Evolutionary conservation across 2,888 invertebrate genomes (phyloP), one percentile per base, ranked within the genome.

Genomic region (Ophion ellenae): DNA sequence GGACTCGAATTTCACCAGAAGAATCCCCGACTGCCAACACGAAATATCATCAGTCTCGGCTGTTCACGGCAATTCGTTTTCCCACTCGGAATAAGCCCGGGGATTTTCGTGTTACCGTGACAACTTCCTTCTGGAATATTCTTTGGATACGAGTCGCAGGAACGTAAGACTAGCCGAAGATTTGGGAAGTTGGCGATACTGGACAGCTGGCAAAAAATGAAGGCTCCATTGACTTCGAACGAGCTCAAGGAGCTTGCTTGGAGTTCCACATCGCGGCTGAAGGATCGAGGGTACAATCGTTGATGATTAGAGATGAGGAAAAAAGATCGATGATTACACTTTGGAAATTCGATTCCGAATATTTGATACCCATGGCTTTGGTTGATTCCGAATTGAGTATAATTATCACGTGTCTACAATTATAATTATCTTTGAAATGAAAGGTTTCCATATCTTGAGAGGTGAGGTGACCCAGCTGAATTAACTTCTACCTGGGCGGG

Each of bases 1-100:
- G 81, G 83, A 69, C 75, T 66, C 85, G 73, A 76, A 70, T 84
- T 73, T 87, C 84, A 75, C 84, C 83, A 84, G 73, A 70, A 79
- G 71, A 83, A 69, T 40, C 63, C 61, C 14, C 63, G 63, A 80
- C 79, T 75, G 69, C 45, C 28, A 57, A 80, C 45, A 59, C 75
- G 79, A 75, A 70, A 83, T 67, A 75, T 75, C 28, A 64, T 74
- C 61, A 73, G 24, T 14, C 40, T 53, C 70, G 53, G 74, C 75
- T 78, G 73, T 70, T 40, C 40, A 6, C 14, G 57, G 53, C 28
- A 71, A 80, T 80, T 79, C 67, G 24, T 75, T 71, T 57, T 7
- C 32, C 40, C 36, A 45, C 57, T 74, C 45, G 17, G 28, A 32
- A 64, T 80, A 53, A 59, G 40, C 45, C n/a, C 45, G 28, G 28